A percentile compares a stretch with the other conserved stretches of the same genome.
phyloP scores from a whole-genome alignment of 2,797 vertebrate genomes.

The Neosalanx taihuensis region DNA sequence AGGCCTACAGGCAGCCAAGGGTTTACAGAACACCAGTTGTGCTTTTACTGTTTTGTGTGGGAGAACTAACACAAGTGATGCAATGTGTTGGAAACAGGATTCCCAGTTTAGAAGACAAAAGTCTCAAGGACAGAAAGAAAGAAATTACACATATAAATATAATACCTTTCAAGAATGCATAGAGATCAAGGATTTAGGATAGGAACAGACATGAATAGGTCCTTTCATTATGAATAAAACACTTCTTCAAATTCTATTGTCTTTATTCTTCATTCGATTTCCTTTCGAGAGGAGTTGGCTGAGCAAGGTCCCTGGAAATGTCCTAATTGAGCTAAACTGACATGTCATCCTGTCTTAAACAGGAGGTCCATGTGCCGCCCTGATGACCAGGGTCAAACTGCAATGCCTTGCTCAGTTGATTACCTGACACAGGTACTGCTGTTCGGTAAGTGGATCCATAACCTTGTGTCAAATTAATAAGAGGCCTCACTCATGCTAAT shows the following conservation, averaged over 20 bases:
- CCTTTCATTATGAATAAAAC: too few species aligned
- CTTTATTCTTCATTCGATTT: background rate
- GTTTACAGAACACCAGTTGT: conserved; percentile 24
- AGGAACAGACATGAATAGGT: too few species aligned
- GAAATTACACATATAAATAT: background rate
- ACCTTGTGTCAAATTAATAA: conserved; percentile 42
- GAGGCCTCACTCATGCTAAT: conserved; percentile 29
- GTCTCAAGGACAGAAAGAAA: background rate
- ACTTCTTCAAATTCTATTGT: too few species aligned
- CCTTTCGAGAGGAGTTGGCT: background rate
- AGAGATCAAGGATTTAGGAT: too few species aligned
- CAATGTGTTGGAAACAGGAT: conserved; percentile 34
- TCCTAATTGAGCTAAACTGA: background rate
- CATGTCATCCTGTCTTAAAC: conserved; percentile 30
- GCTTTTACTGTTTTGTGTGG: conserved; percentile 30
- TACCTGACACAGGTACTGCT: conserved; percentile 38
- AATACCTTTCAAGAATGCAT: too few species aligned
- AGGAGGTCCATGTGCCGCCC: background rate
- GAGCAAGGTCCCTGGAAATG: background rate
- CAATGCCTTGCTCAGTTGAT: conserved; percentile 37
- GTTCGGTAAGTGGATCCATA: conserved; percentile 35
- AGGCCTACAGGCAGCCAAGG: conserved; percentile 11
- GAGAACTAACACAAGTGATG: conserved; percentile 47
- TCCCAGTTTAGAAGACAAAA: conserved; percentile 15
- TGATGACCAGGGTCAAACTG: conserved; percentile 36